These are phyloP conservation scores for Cephalopholis sonnerati DNA, from an alignment of 2,113 vertebrate species.

Conservation along the genomic window DNA sequence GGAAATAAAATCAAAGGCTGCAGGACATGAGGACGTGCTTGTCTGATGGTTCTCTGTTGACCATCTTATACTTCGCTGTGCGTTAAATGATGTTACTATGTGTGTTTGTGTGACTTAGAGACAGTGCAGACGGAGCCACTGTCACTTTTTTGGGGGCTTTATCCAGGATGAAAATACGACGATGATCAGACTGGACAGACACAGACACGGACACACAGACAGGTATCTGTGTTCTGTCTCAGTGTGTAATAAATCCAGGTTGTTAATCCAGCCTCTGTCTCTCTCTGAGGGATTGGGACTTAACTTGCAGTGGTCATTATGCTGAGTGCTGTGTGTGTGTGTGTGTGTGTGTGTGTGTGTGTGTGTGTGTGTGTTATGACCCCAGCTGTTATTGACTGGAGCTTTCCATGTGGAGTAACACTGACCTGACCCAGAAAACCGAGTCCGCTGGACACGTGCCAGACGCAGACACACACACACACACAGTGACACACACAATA, in stretches of 20 bases:
- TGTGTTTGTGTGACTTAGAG: background rate
- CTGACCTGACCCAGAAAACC: constrained; percentile 77
- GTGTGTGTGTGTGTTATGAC: constrained; percentile 49
- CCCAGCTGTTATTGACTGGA: constrained; percentile 73
- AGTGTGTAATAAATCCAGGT: constrained; percentile 55
- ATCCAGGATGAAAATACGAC: background rate
- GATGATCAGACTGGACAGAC: background rate
- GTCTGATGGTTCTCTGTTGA: too few relatives aligned
- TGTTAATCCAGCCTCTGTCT: constrained; percentile 61
- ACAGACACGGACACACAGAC: constrained; percentile 2
- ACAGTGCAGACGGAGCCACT: background rate
- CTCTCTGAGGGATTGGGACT: constrained; percentile 61
- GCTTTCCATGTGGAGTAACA: constrained; percentile 58
- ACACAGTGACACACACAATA: background rate
- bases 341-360: constrained; percentile 26
- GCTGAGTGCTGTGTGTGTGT: constrained; percentile 62
- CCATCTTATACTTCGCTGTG: too few relatives aligned
- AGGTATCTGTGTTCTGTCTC: constrained; percentile 22
- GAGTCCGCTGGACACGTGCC: constrained; percentile 41
- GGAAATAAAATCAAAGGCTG: too few relatives aligned
- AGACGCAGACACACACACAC: background rate
- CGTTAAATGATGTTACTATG: too few relatives aligned
- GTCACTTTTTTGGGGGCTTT: constrained; percentile 2
- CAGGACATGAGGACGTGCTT: too few relatives aligned
- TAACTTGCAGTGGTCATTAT: constrained; percentile 70